These are phyloP conservation scores for Philypnodon macrostomus DNA, from an alignment of 2,797 vertebrate genomes.

Conservation along the genomic window DNA sequence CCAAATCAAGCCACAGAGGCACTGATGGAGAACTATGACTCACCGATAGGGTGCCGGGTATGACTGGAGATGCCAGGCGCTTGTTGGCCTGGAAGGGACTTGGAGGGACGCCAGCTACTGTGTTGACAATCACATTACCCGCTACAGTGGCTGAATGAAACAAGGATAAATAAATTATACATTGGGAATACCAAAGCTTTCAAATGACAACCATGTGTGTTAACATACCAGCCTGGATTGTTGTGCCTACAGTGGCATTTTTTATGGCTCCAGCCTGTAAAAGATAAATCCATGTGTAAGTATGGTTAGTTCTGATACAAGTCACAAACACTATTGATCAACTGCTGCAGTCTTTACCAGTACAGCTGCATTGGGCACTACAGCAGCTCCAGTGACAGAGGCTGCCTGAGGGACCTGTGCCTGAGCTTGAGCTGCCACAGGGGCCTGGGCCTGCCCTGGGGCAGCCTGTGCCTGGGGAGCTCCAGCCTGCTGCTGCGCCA, in stretches of 20 bases:
- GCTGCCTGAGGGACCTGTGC: slow-evolving; percentile 74
- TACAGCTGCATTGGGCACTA: slow-evolving; percentile 84
- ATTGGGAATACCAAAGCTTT: slow-evolving; percentile 18
- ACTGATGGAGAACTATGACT: slow-evolving; percentile 62
- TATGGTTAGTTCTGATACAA: background rate
- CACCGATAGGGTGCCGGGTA: slow-evolving; percentile 84
- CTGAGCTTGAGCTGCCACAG: slow-evolving; percentile 56
- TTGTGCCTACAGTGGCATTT: slow-evolving; percentile 83
- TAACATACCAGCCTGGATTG: slow-evolving; percentile 85
- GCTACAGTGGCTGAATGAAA: slow-evolving; percentile 82
- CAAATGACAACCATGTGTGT: slow-evolving; percentile 17
- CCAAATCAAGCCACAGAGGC: slow-evolving; percentile 17
- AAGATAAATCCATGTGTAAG: slow-evolving; percentile 23
- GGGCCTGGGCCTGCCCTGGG: slow-evolving; percentile 69
- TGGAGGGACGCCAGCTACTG: slow-evolving; percentile 83
- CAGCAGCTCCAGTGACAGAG: slow-evolving; percentile 75
- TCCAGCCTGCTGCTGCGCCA: slow-evolving; percentile 78
- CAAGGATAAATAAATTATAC: slow-evolving; percentile 34
- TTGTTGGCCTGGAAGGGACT: slow-evolving; percentile 90
- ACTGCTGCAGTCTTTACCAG: slow-evolving; percentile 77
- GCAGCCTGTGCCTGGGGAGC: slow-evolving; percentile 74
- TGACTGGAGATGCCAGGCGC: slow-evolving; percentile 85
- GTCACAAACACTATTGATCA: background rate
- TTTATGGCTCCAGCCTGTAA: slow-evolving; percentile 87
- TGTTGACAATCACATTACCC: slow-evolving; percentile 90